Base-by-base conservation (phyloP, 2,888 invertebrate genomes). In the Abrostola tripartita region DNA sequence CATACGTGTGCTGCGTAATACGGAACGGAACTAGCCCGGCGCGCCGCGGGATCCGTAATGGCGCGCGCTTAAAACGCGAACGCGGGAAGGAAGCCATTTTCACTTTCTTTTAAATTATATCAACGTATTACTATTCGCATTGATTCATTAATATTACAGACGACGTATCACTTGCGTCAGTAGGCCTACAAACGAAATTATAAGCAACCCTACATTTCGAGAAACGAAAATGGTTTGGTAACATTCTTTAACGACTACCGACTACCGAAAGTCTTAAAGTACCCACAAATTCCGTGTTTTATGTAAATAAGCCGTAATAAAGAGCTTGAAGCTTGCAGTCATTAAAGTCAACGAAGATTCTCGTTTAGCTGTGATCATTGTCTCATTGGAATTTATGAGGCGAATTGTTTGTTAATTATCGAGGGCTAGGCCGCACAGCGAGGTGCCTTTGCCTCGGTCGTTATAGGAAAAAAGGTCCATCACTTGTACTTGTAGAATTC, bases 21-120 rank as follows among this genome's bases (percentile, higher is more conserved):
- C 88, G 88, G 88, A 90, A 88, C 93, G 92, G 91, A 91, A 92
- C 92, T 89, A 76, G 84, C 82, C 65, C 73, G 55, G 44, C 63
- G 53, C 76, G 73, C 61, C 76, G 80, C 82, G 81, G 85, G 85
- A 84, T 82, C 79, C 83, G 80, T 70, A 80, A 82, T 81, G 74
- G 73, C 77, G 77, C 73, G 78, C 71, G 72, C 62, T 70, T 68
- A 58, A 73, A 68, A 74, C 75, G 69, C 71, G 73, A 69, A 65
- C 73, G 71, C 75, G 79, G 83, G 82, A 84, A 85, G 84, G 87
- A 84, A 88, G 79, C 79, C 78, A 88, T 90, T 90, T 91, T 93
- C 92, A 92, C 93, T 94, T 93, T 93, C 93, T 90, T 92, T 91
- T 90, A 84, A 88, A 90, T 89, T 86, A 90, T 89, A 89, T 88